phyloP scores from a whole-genome alignment of 2,113 vertebrate species.

The Scophthalmus maximus region DNA sequence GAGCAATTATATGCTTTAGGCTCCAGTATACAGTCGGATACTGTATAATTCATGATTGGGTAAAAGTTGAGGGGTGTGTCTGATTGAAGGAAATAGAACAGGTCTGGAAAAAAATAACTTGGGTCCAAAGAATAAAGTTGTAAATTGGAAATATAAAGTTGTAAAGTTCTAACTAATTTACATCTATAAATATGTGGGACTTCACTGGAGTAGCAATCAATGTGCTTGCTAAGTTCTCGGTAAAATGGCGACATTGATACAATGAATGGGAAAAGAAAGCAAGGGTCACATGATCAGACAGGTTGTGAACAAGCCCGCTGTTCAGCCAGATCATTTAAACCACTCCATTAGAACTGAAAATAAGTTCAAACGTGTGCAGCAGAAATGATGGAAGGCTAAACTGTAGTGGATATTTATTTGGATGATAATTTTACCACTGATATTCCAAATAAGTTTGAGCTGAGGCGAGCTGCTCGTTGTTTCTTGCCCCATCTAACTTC shows the following conservation, averaged over 20 bases:
- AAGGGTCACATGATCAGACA: background rate
- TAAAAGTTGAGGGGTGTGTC: slow-evolving; percentile 22
- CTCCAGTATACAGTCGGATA: slow-evolving; percentile 32
- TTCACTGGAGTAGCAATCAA: no score
- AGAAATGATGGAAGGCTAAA: background rate
- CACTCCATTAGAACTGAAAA: background rate
- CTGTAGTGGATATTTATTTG: background rate
- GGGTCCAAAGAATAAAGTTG: background rate
- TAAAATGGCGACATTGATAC: background rate
- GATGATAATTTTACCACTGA: no score
- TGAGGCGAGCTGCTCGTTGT: no score
- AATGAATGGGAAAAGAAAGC: background rate
- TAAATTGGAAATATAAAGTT: background rate
- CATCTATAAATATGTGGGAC: background rate
- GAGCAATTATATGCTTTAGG: slow-evolving; percentile 55
- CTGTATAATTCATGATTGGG: slow-evolving; percentile 56
- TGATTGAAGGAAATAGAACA: background rate
- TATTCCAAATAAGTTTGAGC: no score
- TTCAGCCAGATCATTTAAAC: background rate
- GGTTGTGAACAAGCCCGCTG: background rate
- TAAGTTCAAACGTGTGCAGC: background rate
- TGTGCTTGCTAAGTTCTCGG: background rate
- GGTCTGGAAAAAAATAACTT: background rate
- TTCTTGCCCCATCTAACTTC: no score
- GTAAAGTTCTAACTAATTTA: background rate